These are phyloP conservation scores for Eucriotettix oculatus DNA, from an alignment of 2,888 invertebrate species.

Conservation along the genomic window DNA sequence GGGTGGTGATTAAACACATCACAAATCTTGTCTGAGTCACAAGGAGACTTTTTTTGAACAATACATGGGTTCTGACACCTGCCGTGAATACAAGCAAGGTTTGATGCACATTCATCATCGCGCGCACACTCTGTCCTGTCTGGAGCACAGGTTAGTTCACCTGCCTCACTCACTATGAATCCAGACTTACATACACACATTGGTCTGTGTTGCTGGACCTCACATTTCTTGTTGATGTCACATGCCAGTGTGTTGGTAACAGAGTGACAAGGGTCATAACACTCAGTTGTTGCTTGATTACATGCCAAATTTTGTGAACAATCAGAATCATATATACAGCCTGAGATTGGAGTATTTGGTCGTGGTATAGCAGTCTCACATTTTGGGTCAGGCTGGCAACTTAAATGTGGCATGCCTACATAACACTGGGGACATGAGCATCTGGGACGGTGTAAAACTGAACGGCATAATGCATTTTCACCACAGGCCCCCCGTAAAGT, in stretches of 20 bases:
- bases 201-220: conserved; percentile 68
- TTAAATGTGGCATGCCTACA: conserved; percentile 62
- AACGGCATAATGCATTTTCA: conserved; percentile 72
- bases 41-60: conserved; percentile 37
- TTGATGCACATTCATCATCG: conserved; percentile 61
- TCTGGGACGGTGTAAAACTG: conserved; percentile 66
- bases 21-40: conserved; percentile 72
- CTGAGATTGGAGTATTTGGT: conserved; percentile 30
- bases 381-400: conserved; percentile 63
- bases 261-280: conserved; percentile 61
- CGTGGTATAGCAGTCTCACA: conserved; percentile 48
- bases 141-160: conserved; percentile 73
- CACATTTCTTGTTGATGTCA: conserved; percentile 69
- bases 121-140: conserved; percentile 63
- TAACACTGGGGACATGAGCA: conserved; percentile 82
- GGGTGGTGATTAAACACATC: conserved; percentile 76
- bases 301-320: conserved; percentile 64
- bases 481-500: conserved; percentile 77
- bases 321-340: conserved; percentile 48
- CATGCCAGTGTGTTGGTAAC: conserved; percentile 40
- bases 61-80: conserved; percentile 79
- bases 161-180: conserved; percentile 72
- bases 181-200: conserved; percentile 80
- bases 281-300: conserved; percentile 39
- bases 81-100: conserved; percentile 66